Conservation (phyloP, 1,140 invertebrate species). For the Luehdorfia chinensis region DNA sequence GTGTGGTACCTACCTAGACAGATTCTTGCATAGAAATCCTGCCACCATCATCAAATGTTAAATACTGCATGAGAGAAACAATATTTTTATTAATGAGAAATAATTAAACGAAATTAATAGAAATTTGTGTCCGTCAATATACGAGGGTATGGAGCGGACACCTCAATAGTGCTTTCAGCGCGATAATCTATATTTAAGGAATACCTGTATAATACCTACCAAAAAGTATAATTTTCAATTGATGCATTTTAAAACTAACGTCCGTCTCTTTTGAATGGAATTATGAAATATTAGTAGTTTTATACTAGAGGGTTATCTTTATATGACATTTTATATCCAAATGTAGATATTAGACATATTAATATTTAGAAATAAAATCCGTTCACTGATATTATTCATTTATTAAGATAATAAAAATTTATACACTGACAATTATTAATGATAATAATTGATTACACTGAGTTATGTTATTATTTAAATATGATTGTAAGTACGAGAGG, state of each 20-base stretch:
- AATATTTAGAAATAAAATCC: constrained; percentile 34
- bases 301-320: not conserved
- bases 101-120: too few species aligned
- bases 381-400: constrained; percentile 35
- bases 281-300: too few species aligned
- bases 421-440: not conserved
- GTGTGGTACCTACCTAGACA: too few species aligned
- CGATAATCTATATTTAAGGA: too few species aligned
- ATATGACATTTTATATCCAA: constrained; percentile 42
- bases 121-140: too few species aligned
- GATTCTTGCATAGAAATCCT: too few species aligned
- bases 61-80: too few species aligned
- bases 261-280: too few species aligned
- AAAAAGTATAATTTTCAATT: constrained; percentile 5
- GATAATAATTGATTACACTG: not conserved
- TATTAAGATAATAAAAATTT: constrained; percentile 18
- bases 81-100: too few species aligned
- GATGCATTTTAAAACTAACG: not conserved
- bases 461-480: constrained; percentile 14
- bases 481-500: constrained; percentile 33
- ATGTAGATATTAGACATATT: constrained; percentile 49
- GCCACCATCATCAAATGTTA: too few species aligned
- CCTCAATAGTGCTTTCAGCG: too few species aligned
- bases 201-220: not conserved
- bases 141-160: too few species aligned